phyloP scores from a whole-genome alignment of 2,113 vertebrate genomes.

The Notothenia rossii region DNA sequence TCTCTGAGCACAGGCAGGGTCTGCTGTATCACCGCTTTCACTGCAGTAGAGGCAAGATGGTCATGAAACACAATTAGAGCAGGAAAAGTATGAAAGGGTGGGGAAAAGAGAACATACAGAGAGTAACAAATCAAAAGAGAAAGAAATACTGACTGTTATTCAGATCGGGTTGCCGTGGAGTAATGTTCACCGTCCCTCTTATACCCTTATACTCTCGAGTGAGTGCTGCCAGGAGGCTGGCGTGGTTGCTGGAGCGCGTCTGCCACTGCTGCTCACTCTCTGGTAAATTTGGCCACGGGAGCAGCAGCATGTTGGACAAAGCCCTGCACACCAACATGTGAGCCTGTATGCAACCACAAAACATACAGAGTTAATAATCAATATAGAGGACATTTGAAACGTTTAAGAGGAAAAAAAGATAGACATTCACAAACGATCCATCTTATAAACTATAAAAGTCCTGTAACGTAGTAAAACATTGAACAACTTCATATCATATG shows the following conservation, averaged over 20 bases:
- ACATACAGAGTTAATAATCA: background rate
- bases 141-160: slow-evolving; percentile 87
- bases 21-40: slow-evolving; percentile 93
- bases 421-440: background rate
- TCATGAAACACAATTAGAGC: background rate
- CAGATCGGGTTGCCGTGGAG: slow-evolving; percentile 87
- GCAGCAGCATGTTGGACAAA: slow-evolving; percentile 93
- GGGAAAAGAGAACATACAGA: background rate
- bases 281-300: slow-evolving; percentile 94
- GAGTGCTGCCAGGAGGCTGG: slow-evolving; percentile 90
- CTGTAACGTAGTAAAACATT: too few relatives aligned
- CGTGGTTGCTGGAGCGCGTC: slow-evolving; percentile 91
- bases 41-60: slow-evolving; percentile 74
- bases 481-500: background rate
- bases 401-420: background rate
- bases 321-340: slow-evolving; percentile 94
- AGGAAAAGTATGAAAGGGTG: background rate
- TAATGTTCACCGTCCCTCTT: slow-evolving; percentile 84
- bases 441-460: background rate
- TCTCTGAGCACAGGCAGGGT: slow-evolving; percentile 94
- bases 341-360: slow-evolving; percentile 80
- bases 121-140: background rate
- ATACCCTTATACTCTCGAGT: slow-evolving; percentile 91
- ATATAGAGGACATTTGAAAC: background rate
- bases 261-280: slow-evolving; percentile 97